Base-by-base conservation (phyloP, 1,140 invertebrate species). In the Bombus haemorrhoidalis region DNA sequence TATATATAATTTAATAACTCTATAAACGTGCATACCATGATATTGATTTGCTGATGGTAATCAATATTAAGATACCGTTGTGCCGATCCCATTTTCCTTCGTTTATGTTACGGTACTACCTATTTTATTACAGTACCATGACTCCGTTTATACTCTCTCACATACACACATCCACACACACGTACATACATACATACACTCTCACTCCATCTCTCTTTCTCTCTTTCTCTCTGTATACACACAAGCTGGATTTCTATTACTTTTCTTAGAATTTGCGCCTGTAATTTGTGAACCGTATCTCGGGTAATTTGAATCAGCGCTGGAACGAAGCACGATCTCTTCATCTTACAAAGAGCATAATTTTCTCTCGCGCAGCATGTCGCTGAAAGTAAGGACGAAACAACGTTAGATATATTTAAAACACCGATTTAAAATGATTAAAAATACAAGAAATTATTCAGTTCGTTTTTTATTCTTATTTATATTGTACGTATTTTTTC, bases 11-110 rank as follows among this genome's bases (percentile, higher is more conserved):
- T 78, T 78, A 77, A 77, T 62, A 41, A 64, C 75, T 41, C 57
- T 77, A 78, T 78, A 43, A 62, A 78, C 75, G 37, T 78, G 37
- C 75, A 78, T 64, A 59, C 53, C 41, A 18, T n/a, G 75, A 64
- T 78, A 78, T 78, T 78, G 75, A 78, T 78, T 78, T 22, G 57
- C 57, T 64, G 57, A 78, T 78, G 75, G 57, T 78, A 78, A 78
- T 78, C 75, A 78, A 78, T 78, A 78, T 78, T 62, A 78, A 64
- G 75, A 64, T 78, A 78, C 57, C 41, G 75, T 62, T 78, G 15
- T 34, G 75, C 57, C 75, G 62, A 28, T 78, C 75, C 75, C 75
- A 64, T 64, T 78, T 64, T 32, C 53, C 75, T 62, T 41, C 75
- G 75, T n/a, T 66, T 64, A 66, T 10, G 15, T 41, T 32, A 66